Evolutionary conservation across 1,140 invertebrate genomes (phyloP).

Genomic region (Leptinotarsa defecta): DNA sequence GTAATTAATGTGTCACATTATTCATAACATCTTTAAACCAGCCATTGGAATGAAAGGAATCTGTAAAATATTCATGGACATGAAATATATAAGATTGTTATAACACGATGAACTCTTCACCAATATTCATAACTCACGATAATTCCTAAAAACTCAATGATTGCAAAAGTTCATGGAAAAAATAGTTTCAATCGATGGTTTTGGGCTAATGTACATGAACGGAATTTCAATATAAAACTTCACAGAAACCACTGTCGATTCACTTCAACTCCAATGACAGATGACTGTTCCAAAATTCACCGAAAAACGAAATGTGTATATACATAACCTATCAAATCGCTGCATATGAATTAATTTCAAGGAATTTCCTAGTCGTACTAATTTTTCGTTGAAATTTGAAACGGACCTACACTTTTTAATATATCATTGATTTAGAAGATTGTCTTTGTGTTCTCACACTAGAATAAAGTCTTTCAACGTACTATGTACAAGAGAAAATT

Average conservation of each 20-base stretch:
- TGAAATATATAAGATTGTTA: too few relatives aligned
- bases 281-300: slow-evolving; percentile 50
- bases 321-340: slow-evolving; percentile 33
- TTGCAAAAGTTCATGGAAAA: not conserved
- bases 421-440: slow-evolving; percentile 30
- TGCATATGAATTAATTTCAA: slow-evolving; percentile 25
- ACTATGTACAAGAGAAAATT: slow-evolving; percentile 16
- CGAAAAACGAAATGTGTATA: slow-evolving; percentile 45
- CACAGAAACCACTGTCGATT: not conserved
- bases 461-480: slow-evolving; percentile 9
- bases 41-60: slow-evolving; percentile 23
- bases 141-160: not conserved
- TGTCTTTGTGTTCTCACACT: slow-evolving; percentile 33
- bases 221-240: too few relatives aligned
- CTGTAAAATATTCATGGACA: too few relatives aligned
- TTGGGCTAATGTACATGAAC: too few relatives aligned
- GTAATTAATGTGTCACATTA: slow-evolving; percentile 50
- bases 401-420: slow-evolving; percentile 33
- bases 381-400: slow-evolving; percentile 55
- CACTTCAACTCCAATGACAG: slow-evolving; percentile 7
- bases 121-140: too few relatives aligned
- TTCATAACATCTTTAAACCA: slow-evolving; percentile 49
- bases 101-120: too few relatives aligned
- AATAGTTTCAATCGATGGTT: not conserved
- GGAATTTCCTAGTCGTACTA: slow-evolving; percentile 30